A percentile compares a stretch with the other conserved stretches of the same genome.
Evolutionary conservation across 1,140 invertebrate genomes (phyloP).

Genomic region (Apolygus lucorum): DNA sequence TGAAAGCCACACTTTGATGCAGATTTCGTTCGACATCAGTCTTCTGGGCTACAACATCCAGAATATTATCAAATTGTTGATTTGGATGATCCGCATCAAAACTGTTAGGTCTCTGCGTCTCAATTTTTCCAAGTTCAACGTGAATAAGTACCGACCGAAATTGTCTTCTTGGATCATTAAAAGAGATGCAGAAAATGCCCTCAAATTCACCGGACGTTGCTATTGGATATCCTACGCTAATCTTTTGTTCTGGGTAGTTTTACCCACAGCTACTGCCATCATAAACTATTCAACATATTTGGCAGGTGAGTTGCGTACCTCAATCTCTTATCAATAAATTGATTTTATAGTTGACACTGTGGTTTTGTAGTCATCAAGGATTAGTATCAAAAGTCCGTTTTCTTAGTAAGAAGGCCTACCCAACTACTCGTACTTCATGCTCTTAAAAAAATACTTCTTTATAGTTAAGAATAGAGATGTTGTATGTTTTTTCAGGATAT

Average conservation of each 20-base stretch:
- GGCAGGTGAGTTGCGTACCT: too few species aligned
- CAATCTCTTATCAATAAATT: not conserved
- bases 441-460: not conserved
- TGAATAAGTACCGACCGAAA: not conserved
- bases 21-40: conserved; percentile 1
- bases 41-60: not conserved
- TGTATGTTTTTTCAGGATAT: not conserved
- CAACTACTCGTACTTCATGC: too few species aligned
- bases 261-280: not conserved
- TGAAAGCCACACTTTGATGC: not conserved
- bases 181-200: not conserved
- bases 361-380: too few species aligned
- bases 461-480: not conserved
- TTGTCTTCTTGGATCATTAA: not conserved
- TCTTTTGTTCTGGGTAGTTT: not conserved
- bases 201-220: not conserved
- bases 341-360: not conserved
- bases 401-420: too few species aligned
- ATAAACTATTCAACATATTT: not conserved
- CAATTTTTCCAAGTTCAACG: not conserved
- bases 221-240: not conserved
- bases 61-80: not conserved
- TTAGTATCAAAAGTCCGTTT: too few species aligned
- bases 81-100: not conserved
- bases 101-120: not conserved